These are phyloP conservation scores for Gastrophysa polygoni DNA, from an alignment of 2,888 invertebrate genomes.

Conservation along the genomic window DNA sequence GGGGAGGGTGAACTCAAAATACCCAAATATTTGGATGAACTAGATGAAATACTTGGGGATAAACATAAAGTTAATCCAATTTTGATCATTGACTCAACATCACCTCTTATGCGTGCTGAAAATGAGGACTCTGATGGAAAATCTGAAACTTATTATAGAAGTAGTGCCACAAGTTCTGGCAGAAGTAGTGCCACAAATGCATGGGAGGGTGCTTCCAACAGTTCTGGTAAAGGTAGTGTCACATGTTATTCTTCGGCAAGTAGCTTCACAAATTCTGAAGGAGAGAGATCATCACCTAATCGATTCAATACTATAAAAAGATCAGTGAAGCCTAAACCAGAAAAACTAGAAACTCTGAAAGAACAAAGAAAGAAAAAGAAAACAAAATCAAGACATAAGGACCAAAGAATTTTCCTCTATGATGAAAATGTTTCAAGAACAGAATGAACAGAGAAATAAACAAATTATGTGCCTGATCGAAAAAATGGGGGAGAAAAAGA, in stretches of 20 bases:
- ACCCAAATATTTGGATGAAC: conserved; percentile 14
- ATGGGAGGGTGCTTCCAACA: neutral
- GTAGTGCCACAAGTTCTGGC: neutral
- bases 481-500: neutral
- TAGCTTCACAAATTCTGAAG: neutral
- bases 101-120: neutral
- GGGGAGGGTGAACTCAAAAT: conserved; percentile 11
- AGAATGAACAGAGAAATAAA: neutral
- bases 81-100: conserved; percentile 14
- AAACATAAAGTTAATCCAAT: conserved; percentile 20
- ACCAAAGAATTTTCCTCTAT: neutral
- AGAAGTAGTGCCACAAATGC: too few species aligned
- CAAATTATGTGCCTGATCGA: neutral
- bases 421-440: neutral
- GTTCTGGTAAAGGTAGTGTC: neutral
- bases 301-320: neutral
- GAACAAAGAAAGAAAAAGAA: neutral
- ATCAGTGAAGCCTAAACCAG: neutral
- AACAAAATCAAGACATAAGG: too few species aligned
- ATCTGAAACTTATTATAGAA: neutral
- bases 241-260: neutral
- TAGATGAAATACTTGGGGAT: conserved; percentile 14
- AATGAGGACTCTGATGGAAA: neutral
- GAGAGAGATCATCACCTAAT: neutral
- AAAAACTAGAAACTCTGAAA: neutral